phyloP scores from a whole-genome alignment of 2,888 invertebrate species.

The Dynastes grantii region DNA sequence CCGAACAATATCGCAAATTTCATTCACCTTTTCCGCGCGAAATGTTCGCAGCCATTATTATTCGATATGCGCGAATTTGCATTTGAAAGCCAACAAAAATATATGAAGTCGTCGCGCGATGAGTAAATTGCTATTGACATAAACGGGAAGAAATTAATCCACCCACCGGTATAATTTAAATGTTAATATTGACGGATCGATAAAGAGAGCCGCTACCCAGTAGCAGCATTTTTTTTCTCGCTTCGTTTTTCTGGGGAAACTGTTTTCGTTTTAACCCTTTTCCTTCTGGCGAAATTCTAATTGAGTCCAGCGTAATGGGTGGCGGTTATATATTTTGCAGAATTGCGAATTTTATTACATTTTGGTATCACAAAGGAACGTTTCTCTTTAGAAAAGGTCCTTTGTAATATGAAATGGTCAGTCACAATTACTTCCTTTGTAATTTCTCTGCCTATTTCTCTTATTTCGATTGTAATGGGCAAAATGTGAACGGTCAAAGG shows the following conservation, averaged over 20 bases:
- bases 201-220: not conserved
- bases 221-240: not conserved
- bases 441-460: no score
- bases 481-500: no score
- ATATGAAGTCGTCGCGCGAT: conserved; percentile 28
- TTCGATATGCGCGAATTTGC: conserved; percentile 28
- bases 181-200: conserved; percentile 37
- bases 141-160: conserved; percentile 44
- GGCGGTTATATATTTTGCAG: conserved; percentile 4
- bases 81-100: conserved; percentile 43
- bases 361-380: conserved; percentile 5
- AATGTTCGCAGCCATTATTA: conserved; percentile 25
- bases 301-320: conserved; percentile 3
- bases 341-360: conserved; percentile 7
- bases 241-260: not conserved
- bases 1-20: conserved; percentile 45
- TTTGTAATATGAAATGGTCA: no score
- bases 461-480: no score
- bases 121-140: conserved; percentile 41
- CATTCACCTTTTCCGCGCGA: conserved; percentile 37
- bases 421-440: no score
- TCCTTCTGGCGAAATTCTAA: not conserved
- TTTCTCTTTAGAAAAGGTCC: not conserved
- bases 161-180: conserved; percentile 34
- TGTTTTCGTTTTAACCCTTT: conserved; percentile 18